phyloP scores from a whole-genome alignment of 2,888 invertebrate species.

The Napeogenes inachia region DNA sequence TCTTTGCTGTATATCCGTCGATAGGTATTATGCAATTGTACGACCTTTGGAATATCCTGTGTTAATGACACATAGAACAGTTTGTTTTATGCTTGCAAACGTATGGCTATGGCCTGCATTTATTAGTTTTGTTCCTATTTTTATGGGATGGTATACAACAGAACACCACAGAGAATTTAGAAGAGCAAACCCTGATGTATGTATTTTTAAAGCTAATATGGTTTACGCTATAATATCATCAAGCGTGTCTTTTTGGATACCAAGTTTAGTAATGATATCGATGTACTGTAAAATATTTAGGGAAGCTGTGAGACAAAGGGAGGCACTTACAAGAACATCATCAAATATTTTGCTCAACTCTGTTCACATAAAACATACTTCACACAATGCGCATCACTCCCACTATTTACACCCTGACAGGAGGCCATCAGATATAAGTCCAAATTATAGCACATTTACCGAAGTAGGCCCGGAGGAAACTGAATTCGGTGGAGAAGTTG shows the following conservation, averaged over 20 bases:
- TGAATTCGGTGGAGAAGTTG: constrained; percentile 64
- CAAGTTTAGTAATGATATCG: constrained; percentile 93
- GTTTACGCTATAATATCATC: constrained; percentile 93
- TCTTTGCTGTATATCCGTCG: constrained; percentile 95
- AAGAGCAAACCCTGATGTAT: constrained; percentile 82
- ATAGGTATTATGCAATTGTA: constrained; percentile 94
- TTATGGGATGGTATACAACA: constrained; percentile 97
- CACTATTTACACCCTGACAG: constrained; percentile 69
- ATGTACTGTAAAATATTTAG: constrained; percentile 92
- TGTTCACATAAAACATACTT: constrained; percentile 88
- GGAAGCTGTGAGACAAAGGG: constrained; percentile 89
- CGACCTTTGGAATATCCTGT: constrained; percentile 94
- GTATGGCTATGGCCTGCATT: constrained; percentile 96
- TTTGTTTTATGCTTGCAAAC: constrained; percentile 88
- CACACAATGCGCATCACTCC: constrained; percentile 82
- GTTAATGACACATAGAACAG: constrained; percentile 91
- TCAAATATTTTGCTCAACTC: constrained; percentile 91
- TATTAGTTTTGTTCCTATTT: constrained; percentile 96
- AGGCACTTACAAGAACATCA: constrained; percentile 89
- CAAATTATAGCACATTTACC: constrained; percentile 72
- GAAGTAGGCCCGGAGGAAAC: constrained; percentile 71
- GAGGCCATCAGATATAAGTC: constrained; percentile 69
- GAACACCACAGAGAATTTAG: constrained; percentile 83
- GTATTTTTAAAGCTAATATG: constrained; percentile 90
- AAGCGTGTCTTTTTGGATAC: constrained; percentile 95